Conservation (phyloP, 2,113 vertebrate species). For the Lipotes vexillifer region DNA sequence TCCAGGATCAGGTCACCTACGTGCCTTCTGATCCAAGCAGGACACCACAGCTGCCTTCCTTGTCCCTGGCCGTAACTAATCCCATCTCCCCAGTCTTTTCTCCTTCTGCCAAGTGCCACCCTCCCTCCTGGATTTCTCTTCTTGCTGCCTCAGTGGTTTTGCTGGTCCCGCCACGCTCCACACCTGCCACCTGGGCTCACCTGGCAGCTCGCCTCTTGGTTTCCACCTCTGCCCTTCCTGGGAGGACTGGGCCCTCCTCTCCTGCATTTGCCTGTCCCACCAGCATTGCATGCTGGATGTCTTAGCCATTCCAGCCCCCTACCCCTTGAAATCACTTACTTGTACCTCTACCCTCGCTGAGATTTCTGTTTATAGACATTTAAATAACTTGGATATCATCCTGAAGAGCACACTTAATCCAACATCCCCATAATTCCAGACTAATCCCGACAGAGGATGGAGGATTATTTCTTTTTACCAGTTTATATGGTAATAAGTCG, state of each 20-base stretch:
- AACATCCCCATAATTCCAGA: neutral
- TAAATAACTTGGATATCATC: neutral
- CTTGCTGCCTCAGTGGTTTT: neutral
- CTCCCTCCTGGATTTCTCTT: neutral
- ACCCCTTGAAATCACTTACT: neutral
- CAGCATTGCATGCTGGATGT: neutral
- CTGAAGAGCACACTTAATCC: neutral
- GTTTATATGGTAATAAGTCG: neutral
- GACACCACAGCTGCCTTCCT: neutral
- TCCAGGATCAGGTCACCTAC: neutral
- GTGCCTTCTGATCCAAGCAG: neutral
- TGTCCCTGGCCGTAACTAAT: neutral
- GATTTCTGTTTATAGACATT: neutral
- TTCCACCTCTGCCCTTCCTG: neutral
- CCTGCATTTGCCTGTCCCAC: neutral
- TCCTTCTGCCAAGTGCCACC: neutral
- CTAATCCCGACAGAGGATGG: neutral
- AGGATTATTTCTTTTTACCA: neutral
- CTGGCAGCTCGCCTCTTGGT: neutral
- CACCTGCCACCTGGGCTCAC: neutral
- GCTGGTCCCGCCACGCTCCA: fast-evolving
- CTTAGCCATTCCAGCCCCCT: too few species aligned
- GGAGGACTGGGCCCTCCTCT: too few species aligned
- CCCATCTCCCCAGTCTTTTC: neutral
- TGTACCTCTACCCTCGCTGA: neutral